Percentiles rank a stretch among this genome's conserved stretches.
Evolutionary conservation across 2,113 vertebrate genomes (phyloP).

Genomic region (Coturnix japonica): DNA sequence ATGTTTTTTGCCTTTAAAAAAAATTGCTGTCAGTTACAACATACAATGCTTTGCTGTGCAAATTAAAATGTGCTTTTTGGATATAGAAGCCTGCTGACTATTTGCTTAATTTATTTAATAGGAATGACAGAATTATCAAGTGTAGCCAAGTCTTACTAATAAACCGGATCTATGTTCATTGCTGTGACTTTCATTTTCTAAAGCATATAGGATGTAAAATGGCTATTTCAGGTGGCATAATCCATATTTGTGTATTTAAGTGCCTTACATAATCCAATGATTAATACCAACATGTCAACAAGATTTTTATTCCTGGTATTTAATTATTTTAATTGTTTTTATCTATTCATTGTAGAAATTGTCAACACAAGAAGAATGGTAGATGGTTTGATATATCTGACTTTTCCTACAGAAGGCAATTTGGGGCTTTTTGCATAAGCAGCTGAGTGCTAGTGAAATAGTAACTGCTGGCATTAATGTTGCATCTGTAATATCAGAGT

Average conservation of each 20-base stretch:
- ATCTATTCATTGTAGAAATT: background rate
- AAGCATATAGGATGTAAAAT: background rate
- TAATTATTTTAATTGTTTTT: background rate
- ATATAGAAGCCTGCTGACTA: background rate
- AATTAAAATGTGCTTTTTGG: background rate
- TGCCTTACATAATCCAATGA: background rate
- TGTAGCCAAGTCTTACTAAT: background rate
- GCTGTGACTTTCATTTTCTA: background rate
- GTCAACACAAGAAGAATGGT: background rate
- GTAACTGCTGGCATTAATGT: background rate
- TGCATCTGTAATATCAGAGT: background rate
- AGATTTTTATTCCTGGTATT: background rate
- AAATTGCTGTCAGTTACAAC: background rate
- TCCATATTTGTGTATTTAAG: background rate
- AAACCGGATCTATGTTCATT: background rate
- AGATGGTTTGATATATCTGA: background rate
- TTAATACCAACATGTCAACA: background rate
- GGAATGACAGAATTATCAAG: background rate
- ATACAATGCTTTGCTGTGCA: background rate
- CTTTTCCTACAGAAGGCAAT: background rate
- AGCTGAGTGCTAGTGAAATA: background rate
- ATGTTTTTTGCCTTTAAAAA: background rate
- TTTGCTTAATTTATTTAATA: background rate
- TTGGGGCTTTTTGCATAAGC: background rate
- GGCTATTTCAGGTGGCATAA: background rate